Evolutionary conservation across 2,797 vertebrate genomes (phyloP).

Genomic region (Poecilia picta): DNA sequence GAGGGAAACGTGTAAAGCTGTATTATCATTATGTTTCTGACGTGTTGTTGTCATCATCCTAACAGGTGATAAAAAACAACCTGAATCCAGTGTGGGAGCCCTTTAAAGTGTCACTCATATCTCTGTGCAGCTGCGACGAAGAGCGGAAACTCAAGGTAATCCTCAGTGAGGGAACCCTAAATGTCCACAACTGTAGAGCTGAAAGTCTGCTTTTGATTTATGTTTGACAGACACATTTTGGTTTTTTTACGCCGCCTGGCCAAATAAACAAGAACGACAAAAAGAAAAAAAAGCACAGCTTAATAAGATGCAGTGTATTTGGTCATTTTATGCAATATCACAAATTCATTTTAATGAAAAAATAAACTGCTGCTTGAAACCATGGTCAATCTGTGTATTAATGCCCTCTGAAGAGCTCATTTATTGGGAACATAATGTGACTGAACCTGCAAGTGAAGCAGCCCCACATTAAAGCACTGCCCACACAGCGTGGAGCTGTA

Average conservation of each 20-base stretch:
- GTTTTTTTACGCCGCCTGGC: background rate
- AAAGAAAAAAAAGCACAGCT: background rate
- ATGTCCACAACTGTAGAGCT: background rate
- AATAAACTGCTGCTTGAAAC: background rate
- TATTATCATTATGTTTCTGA: constrained; percentile 10
- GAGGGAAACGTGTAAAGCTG: background rate
- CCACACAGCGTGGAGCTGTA: background rate
- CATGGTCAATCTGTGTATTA: background rate
- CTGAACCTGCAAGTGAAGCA: background rate
- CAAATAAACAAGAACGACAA: background rate
- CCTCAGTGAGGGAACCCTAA: background rate
- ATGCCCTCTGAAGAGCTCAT: background rate
- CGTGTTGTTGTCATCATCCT: background rate
- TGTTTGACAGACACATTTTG: background rate
- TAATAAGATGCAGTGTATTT: background rate
- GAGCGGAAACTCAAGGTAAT: constrained; percentile 91
- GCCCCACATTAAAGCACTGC: constrained; percentile 6
- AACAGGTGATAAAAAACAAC: constrained; percentile 95
- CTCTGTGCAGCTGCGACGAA: constrained; percentile 94
- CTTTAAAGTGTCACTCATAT: constrained; percentile 95
- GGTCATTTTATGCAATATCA: background rate
- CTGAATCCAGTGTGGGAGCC: constrained; percentile 95
- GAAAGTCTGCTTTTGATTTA: background rate
- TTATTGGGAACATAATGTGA: background rate
- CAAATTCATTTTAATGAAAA: background rate